Percentiles rank a stretch among this genome's conserved stretches.
These are phyloP conservation scores for Merodon equestris DNA, from an alignment of 2,888 invertebrate genomes.

Conservation along the genomic window DNA sequence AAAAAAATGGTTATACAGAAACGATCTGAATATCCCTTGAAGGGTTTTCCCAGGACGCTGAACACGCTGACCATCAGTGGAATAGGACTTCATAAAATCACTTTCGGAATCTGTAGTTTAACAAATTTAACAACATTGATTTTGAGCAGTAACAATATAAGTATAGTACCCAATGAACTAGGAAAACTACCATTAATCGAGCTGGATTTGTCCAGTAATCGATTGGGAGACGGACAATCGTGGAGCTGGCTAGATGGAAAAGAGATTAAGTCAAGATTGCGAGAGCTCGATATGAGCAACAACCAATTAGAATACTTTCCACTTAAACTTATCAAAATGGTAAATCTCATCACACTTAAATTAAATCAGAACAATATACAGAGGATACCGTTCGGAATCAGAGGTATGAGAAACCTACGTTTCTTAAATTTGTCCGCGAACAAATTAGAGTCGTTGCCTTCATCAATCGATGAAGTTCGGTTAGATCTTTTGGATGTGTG, in stretches of 20 bases:
- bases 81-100: conserved; percentile 83
- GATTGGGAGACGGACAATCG: conserved; percentile 80
- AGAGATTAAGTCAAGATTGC: conserved; percentile 80
- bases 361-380: conserved; percentile 82
- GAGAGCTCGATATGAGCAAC: conserved; percentile 83
- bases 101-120: conserved; percentile 85
- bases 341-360: conserved; percentile 82
- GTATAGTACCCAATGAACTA: conserved; percentile 85
- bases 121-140: conserved; percentile 84
- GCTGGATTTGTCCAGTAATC: conserved; percentile 83
- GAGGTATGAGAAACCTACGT: conserved; percentile 79
- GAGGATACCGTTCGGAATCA: conserved; percentile 83
- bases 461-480: conserved; percentile 74
- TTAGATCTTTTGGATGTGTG: conserved; percentile 76
- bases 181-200: conserved; percentile 83
- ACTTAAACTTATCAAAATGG: conserved; percentile 82
- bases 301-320: conserved; percentile 83
- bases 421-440: conserved; percentile 75
- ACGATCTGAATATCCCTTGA: conserved; percentile 84
- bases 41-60: conserved; percentile 86
- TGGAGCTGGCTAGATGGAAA: conserved; percentile 83
- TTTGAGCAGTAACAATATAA: conserved; percentile 85
- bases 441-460: conserved; percentile 75
- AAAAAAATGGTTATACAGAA: conserved; percentile 82
- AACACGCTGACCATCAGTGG: conserved; percentile 83